phyloP scores from a whole-genome alignment of 1,140 invertebrate species.

The Drosophila mauritiana region DNA sequence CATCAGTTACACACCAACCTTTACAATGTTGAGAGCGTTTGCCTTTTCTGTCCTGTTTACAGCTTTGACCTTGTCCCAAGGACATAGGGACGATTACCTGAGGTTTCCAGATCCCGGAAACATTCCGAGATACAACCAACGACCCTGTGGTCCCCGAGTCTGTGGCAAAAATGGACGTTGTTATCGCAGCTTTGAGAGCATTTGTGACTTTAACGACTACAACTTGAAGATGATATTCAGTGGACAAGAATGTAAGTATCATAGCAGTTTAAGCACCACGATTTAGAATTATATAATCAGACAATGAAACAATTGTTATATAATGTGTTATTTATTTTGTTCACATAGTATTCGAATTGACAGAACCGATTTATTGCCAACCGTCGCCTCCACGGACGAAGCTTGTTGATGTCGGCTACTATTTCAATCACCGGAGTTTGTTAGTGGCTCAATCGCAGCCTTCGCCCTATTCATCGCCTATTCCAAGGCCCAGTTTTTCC shows the following conservation, averaged over 20 bases:
- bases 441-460: not conserved
- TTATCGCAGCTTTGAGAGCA: conserved; percentile 43
- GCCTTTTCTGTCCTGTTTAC: conserved; percentile 3
- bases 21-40: conserved; percentile 28
- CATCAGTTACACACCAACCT: conserved; percentile 24
- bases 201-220: conserved; percentile 37
- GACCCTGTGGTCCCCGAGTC: conserved; percentile 31
- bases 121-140: no score
- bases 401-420: conserved; percentile 1
- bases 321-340: not conserved
- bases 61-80: conserved; percentile 10
- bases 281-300: no score
- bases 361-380: conserved; percentile 1
- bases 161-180: conserved; percentile 43
- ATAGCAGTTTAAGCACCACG: not conserved
- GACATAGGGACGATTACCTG: conserved; percentile 14
- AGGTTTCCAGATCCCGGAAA: not conserved
- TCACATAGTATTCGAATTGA: conserved; percentile 8
- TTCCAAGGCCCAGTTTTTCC: not conserved
- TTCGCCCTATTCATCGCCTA: not conserved
- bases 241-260: conserved; percentile 31
- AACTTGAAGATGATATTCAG: conserved; percentile 44
- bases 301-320: no score
- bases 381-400: not conserved
- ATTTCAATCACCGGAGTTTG: conserved; percentile 7